Conservation (phyloP, 2,797 vertebrate genomes). For the Chrysocyon brachyurus region DNA sequence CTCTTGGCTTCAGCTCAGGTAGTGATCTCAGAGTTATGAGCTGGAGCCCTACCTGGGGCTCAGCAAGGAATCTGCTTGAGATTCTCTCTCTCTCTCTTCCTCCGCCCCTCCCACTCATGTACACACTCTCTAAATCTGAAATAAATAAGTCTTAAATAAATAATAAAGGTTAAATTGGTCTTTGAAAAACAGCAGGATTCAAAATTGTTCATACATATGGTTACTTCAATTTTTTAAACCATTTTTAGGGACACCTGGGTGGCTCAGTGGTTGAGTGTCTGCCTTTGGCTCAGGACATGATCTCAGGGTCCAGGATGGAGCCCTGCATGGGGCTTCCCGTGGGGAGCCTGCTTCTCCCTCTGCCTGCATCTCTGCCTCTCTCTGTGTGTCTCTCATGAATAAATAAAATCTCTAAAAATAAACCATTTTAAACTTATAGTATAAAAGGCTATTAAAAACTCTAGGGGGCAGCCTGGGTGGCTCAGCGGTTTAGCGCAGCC, state of each 20-base stretch:
- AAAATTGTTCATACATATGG: neutral
- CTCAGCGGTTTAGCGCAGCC: neutral
- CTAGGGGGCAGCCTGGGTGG: neutral
- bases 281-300: neutral
- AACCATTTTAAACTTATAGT: too few relatives aligned
- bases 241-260: neutral
- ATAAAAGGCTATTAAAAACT: too few relatives aligned
- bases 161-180: neutral
- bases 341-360: neutral
- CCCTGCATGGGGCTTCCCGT: fast-evolving
- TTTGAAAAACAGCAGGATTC: neutral
- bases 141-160: too few relatives aligned
- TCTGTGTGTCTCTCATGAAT: too few relatives aligned
- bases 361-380: neutral
- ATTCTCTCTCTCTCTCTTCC: too few relatives aligned
- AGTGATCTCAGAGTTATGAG: too few relatives aligned
- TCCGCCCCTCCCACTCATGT: too few relatives aligned
- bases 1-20: too few relatives aligned
- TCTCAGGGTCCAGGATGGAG: neutral
- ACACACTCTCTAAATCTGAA: too few relatives aligned
- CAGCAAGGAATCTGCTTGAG: too few relatives aligned
- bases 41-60: too few relatives aligned
- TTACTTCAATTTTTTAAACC: neutral
- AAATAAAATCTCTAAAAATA: too few relatives aligned
- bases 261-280: neutral